phyloP scores from a whole-genome alignment of 2,888 invertebrate genomes.

The Apotomis capreana region DNA sequence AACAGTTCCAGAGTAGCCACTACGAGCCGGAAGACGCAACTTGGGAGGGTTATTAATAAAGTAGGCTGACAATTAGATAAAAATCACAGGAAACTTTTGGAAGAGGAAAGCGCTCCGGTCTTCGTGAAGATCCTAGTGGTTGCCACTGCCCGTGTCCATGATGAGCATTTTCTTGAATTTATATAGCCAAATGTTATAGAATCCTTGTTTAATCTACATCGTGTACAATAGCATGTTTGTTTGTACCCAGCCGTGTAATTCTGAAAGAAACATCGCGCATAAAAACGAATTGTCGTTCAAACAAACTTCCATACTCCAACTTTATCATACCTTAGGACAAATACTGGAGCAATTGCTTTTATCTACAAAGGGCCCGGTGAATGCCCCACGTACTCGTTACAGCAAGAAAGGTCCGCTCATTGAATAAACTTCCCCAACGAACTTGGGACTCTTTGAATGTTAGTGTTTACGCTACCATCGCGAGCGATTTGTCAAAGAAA shows the following conservation, averaged over 20 bases:
- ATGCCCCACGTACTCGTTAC: slow-evolving; percentile 36
- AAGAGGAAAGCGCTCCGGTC: no score
- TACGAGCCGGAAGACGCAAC: no score
- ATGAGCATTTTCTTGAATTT: no score
- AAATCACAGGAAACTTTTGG: no score
- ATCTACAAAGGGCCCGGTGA: slow-evolving; percentile 49
- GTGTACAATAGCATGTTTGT: background rate
- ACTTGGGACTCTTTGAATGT: slow-evolving; percentile 39
- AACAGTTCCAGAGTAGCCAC: no score
- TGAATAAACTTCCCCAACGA: slow-evolving; percentile 54
- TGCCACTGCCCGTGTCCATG: no score
- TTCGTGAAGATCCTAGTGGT: no score
- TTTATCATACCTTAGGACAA: slow-evolving; percentile 37
- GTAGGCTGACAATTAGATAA: no score
- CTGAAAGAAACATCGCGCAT: slow-evolving; percentile 23
- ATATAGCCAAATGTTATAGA: no score
- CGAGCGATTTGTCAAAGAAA: slow-evolving; percentile 70
- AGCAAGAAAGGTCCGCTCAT: slow-evolving; percentile 50
- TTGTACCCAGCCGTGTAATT: background rate
- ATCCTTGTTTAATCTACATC: background rate
- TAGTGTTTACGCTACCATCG: slow-evolving; percentile 61
- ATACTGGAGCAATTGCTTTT: slow-evolving; percentile 48
- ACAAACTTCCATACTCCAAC: slow-evolving; percentile 35
- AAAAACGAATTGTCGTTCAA: slow-evolving; percentile 30
- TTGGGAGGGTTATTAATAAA: no score